Base-by-base conservation (phyloP, 2,113 vertebrate genomes). In the Cephalopholis sonnerati region DNA sequence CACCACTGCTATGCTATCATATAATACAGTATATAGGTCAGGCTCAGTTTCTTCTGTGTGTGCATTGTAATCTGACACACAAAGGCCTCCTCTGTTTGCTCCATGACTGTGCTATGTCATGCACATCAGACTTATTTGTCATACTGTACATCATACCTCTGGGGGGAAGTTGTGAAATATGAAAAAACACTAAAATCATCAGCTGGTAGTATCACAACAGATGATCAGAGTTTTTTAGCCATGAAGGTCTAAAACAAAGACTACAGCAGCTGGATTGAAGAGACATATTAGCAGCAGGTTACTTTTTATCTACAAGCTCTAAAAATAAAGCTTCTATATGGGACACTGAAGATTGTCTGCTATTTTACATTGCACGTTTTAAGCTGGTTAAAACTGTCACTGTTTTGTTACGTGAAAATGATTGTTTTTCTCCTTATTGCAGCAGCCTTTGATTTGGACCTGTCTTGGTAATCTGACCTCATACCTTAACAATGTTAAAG, bases 11-110 rank as follows among this genome's bases (percentile, higher is more conserved):
- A 5, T 53, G 44, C 48, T 74, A 62, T 63, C 27, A 54, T 54
- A 74, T 71, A 41, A 25, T 32, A 66, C 12, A 32, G 63, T 64
- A 84, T 83, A 5, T 85, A 82, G 84, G 87, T 80, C 86, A 65
- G 3, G 3, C 22, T 63, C 59, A 51, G 25, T 68, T n/a, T 62
- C 24, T 41, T 44, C n/a, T 72, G 44, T 84, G 36, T 57, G 44
- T 79, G 77, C 70, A 81, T 74, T 81, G 69, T 87, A 66, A 82
- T 64, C 15, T 62, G 68, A 84, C 80, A 88, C 75, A 89, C 70
- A 91, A 73, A 83, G 66, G 24, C 78, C 24, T 54, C 61, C 36
- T 79, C 55, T 89, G 50, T 87, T 68, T 81, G 58, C 63, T 55
- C 18, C 18, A 58, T 77, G 76, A 1, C 65, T 70, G 73, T 57